Conservation (phyloP, 2,113 vertebrate genomes). For the Narcine bancroftii region DNA sequence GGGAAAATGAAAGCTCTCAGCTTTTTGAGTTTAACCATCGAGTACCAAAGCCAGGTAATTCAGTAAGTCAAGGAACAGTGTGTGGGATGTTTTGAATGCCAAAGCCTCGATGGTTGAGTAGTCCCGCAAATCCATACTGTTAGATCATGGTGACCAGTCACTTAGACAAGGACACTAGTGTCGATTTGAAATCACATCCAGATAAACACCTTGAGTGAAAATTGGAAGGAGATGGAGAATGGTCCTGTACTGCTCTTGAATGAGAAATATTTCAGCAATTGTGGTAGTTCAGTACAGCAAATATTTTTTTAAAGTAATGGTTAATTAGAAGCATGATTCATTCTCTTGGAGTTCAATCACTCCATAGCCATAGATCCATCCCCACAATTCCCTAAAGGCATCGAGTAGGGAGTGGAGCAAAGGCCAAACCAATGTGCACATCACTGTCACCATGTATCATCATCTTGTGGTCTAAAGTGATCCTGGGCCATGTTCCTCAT, state of each 20-base stretch:
- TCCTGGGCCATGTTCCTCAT: no score
- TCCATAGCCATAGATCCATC: no score
- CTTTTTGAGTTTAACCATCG: background rate
- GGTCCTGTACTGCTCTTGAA: background rate
- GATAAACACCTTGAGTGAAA: background rate
- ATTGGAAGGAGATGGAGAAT: background rate
- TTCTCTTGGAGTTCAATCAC: background rate
- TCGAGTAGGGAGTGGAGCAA: background rate
- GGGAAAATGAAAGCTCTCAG: background rate
- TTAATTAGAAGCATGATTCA: background rate
- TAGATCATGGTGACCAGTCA: background rate
- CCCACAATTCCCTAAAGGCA: background rate
- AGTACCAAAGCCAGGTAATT: background rate
- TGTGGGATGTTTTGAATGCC: background rate
- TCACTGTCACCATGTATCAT: background rate
- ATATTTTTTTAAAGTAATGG: background rate
- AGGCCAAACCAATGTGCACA: background rate
- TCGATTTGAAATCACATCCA: background rate
- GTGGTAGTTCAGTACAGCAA: background rate
- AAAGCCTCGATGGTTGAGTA: background rate
- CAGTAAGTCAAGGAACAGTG: background rate
- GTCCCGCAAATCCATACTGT: background rate
- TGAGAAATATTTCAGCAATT: background rate
- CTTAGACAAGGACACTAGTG: background rate
- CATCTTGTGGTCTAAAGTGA: background rate